Percentiles rank a stretch among this genome's conserved stretches.
phyloP scores from a whole-genome alignment of 2,113 vertebrate genomes.

The Gambusia holbrooki region DNA sequence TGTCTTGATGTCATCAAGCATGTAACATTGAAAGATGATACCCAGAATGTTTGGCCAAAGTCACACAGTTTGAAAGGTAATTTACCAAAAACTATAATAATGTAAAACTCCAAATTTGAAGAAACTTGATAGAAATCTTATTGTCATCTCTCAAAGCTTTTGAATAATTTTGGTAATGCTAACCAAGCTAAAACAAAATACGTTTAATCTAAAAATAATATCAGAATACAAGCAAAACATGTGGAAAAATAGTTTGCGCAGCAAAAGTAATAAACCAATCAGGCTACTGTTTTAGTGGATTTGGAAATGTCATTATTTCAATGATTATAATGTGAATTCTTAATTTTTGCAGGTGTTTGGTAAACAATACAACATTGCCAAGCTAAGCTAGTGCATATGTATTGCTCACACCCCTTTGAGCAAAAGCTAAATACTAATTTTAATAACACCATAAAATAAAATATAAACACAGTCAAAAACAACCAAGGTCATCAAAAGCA shows the following conservation, averaged over 20 bases:
- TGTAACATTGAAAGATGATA: not conserved
- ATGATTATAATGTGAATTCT: too few species aligned
- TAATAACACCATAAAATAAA: not conserved
- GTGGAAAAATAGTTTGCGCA: not conserved
- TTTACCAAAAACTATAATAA: not conserved
- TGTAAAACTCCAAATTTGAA: not conserved
- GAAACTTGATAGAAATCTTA: not conserved
- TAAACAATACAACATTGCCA: too few species aligned
- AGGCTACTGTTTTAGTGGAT: not conserved
- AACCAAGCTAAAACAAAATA: not conserved
- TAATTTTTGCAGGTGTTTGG: not conserved
- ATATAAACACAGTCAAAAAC: slow-evolving; percentile 2
- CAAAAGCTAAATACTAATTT: slow-evolving; percentile 1
- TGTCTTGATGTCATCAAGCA: too few species aligned
- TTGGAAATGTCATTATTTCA: not conserved
- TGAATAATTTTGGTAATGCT: not conserved
- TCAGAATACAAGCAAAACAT: not conserved
- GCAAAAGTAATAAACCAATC: not conserved
- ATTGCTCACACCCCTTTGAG: not conserved
- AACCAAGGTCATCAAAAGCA: slow-evolving; percentile 2
- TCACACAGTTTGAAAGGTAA: not conserved
- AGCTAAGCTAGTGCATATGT: not conserved
- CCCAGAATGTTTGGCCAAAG: not conserved
- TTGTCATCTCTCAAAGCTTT: not conserved
- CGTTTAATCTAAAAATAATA: too few species aligned